phyloP scores from a whole-genome alignment of 2,113 vertebrate species.

The Pandion haliaetus region DNA sequence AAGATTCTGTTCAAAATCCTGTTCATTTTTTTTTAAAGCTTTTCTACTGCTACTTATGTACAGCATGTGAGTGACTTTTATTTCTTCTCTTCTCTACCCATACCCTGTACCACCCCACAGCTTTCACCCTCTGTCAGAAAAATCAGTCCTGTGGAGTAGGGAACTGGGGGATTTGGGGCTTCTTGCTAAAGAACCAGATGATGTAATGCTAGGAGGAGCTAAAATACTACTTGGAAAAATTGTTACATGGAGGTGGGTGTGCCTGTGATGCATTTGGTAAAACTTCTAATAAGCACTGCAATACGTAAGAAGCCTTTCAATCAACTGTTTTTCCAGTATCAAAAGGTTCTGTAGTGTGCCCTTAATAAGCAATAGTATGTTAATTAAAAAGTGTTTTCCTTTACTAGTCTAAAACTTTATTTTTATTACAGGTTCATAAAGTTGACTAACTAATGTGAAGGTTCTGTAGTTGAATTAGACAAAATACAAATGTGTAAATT shows the following conservation, averaged over 20 bases:
- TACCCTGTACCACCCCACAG: rapidly evolving
- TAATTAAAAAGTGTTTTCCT: neutral
- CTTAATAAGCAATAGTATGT: neutral
- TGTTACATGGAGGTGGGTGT: neutral
- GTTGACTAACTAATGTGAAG: neutral
- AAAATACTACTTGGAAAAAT: neutral
- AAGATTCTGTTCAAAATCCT: neutral
- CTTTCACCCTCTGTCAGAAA: neutral
- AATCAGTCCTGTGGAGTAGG: neutral
- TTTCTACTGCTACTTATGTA: neutral
- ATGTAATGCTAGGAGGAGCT: neutral
- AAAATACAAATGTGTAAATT: neutral
- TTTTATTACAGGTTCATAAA: neutral
- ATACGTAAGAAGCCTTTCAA: neutral
- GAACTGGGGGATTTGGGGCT: neutral
- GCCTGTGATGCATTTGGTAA: neutral
- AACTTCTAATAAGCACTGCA: neutral
- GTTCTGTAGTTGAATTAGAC: neutral
- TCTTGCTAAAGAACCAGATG: neutral
- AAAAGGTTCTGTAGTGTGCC: neutral
- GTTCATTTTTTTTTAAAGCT: neutral
- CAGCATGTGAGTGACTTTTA: neutral
- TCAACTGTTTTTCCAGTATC: neutral
- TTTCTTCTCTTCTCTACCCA: neutral
- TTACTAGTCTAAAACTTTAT: neutral